Evolutionary conservation across 2,888 invertebrate species (phyloP), one percentile per base, ranked within the genome.

Genomic region (Itoplectis maculator): DNA sequence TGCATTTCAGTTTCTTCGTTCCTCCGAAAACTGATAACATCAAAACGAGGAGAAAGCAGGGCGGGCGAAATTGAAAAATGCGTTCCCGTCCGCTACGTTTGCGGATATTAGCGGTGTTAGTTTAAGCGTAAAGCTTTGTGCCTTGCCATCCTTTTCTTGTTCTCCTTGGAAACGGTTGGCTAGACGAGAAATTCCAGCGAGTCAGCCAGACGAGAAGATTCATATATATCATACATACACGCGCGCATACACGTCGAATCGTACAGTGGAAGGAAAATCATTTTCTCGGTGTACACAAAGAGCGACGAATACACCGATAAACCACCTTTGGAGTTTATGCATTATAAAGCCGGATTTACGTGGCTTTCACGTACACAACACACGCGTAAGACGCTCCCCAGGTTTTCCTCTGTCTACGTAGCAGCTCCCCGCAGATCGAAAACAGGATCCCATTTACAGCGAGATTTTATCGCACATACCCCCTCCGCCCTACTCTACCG

Each of bases 301-400:
- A 59, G 13, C 35, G 61, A 8, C 11, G n/a, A 40, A 29, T 35
- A 35, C 29, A 66, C 20, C 4, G n/a, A 70, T 29, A 59, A 35
- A 56, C 45, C 59, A 45, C 42, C 51, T 54, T 23, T 23, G 51
- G 49, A 63, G 72, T 79, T 81, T 76, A 77, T 68, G 84, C 66
- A 76, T 74, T 79, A 79, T 77, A 82, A 79, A 82, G 29, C 73
- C 77, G 49, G 72, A 79, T 81, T 81, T 76, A 73, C 76, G 81
- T 76, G 35, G 45, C 18, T 40, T 42, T 35, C 47, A 15, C 61
- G 15, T 68, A 42, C 20, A 37, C 61, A 9, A 61, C 15, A 37
- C 40, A 8, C 15, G 18, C 37, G 51, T 49, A 59, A 35, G 11
- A 59, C 45, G 45, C 37, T 51, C 35, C 6, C 37, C 4, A 45